Base-by-base conservation (phyloP, 2,113 vertebrate genomes). In the Halcyon senegalensis region DNA sequence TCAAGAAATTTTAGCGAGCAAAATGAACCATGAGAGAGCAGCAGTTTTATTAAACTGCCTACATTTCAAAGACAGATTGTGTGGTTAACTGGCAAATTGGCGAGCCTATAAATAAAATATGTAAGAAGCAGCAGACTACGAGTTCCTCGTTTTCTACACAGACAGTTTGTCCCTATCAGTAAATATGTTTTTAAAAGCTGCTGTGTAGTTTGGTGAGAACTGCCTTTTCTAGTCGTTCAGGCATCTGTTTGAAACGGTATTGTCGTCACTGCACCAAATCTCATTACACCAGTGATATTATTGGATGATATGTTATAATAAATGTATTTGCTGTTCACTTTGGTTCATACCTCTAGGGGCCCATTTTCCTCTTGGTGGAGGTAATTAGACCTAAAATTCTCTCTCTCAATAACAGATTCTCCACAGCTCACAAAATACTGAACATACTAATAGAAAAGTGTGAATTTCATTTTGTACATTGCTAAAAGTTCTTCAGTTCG, bases 31-130 rank as follows among this genome's bases (percentile, higher is more conserved):
- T 41, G 80, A 56, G 73, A 87, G 50, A 70, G 74, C 43, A 81
- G 37, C 59, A 85, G 69, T 51, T 91, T 84, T 62, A 78, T 94
- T 64, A 77, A 94, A 91, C 67, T 93, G 35, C 69, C 73, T 53
- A 31, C 87, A 39, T 63, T 92, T 96, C 68, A 68, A 94, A 92
- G 90, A 87, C 67, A 93, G 91, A 93, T 83, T 80, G 75, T 87
- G 48, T 59, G 83, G 25, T 79, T 92, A 95, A 55, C 66, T 87
- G 55, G 55, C 25, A 96, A 96, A 94, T 53, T 83, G 69, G 79
- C 27, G 33, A 91, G 83, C 86, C 90, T 90, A 80, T 84, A 94
- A 94, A 96, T 94, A 93, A 83, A 90, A 90, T 25, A 74, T n/a
- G 46, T 66, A 76, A 58, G 59, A 80, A 84, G 63, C 55, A 84